Base-by-base conservation (phyloP, 2,797 vertebrate genomes). In the Ctenosaura bakeri region DNA sequence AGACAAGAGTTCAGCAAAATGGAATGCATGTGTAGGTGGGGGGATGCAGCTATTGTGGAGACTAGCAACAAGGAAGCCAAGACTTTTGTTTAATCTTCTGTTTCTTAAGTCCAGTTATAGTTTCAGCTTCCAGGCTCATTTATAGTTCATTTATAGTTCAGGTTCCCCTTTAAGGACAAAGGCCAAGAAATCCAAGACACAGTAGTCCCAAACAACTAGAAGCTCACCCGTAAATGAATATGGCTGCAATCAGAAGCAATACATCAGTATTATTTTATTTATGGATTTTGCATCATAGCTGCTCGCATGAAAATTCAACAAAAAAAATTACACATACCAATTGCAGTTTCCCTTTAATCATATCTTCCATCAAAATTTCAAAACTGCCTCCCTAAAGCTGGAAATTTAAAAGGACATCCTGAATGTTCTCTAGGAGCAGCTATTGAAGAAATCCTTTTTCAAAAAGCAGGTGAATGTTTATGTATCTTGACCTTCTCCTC, bases 151-250 rank as follows among this genome's bases (percentile, higher is more conserved):
- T 73, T 86, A 80, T 86, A 71, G 52, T 80, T 79, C 76, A 73
- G 52, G 35, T 59, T 71, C 52, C 50, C 35, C 13, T 80, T 86
- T 90, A 50, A 79, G 77, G 64, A 85, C 52, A 73, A 81, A 86
- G 38, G 54, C 20, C n/a, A 89, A 89, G 83, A 80, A 66, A 86
- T 59, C 1, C 32, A 80, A 35, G 76, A 85, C 26, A 59, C 35
- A 86, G 26, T 24, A 71, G 38, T 76, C 64, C 22, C 38, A 52
- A 50, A 26, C 71, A 38, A 50, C n/a, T 32, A 78, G 59, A 73
- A 78, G 62, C 54, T 79, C 74, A 85, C 64, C 77, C 42, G 32
- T 90, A 90, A 90, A 12, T 62, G 32, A 86, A 90, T 82, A 71
- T 26, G 38, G 77, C 14, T 46, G 77, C 77, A n/a, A 74, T 73